A percentile compares a stretch with the other conserved stretches of the same genome.
Evolutionary conservation across 1,140 invertebrate genomes (phyloP).

Genomic region (Cyclargus thomasi): DNA sequence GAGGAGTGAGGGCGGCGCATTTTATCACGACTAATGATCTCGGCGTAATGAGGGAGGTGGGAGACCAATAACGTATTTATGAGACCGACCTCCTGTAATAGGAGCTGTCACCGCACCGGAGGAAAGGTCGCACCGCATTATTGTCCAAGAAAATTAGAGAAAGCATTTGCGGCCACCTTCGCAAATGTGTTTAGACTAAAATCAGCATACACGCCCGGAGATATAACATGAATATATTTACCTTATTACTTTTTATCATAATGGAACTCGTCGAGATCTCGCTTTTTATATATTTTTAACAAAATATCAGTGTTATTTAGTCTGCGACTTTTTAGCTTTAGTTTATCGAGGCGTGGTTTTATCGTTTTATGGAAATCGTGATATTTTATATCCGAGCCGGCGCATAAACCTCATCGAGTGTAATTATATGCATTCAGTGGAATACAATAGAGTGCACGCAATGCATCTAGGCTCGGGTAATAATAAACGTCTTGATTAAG

Average conservation of each 20-base stretch:
- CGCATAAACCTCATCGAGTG: background rate
- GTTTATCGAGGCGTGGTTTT: background rate
- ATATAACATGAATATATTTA: background rate
- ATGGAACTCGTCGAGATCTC: background rate
- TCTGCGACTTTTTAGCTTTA: background rate
- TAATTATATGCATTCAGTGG: background rate
- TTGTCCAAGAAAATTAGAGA: constrained; percentile 44
- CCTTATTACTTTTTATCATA: background rate
- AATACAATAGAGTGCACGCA: background rate
- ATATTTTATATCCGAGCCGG: background rate
- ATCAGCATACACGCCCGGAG: constrained; percentile 4
- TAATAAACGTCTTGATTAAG: constrained; percentile 13
- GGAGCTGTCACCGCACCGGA: constrained; percentile 45
- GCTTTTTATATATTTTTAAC: background rate
- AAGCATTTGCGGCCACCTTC: constrained; percentile 29
- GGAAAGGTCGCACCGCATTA: constrained; percentile 43
- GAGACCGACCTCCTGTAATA: constrained; percentile 56
- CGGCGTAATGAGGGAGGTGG: constrained; percentile 52
- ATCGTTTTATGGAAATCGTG: background rate
- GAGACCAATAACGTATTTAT: constrained; percentile 68
- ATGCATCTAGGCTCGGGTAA: background rate
- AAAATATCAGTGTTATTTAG: background rate
- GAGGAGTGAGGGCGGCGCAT: constrained; percentile 37
- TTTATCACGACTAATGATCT: constrained; percentile 65
- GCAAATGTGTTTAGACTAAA: constrained; percentile 21